These are phyloP conservation scores for Norana najaformis DNA, from an alignment of 2,888 invertebrate genomes.

Conservation along the genomic window DNA sequence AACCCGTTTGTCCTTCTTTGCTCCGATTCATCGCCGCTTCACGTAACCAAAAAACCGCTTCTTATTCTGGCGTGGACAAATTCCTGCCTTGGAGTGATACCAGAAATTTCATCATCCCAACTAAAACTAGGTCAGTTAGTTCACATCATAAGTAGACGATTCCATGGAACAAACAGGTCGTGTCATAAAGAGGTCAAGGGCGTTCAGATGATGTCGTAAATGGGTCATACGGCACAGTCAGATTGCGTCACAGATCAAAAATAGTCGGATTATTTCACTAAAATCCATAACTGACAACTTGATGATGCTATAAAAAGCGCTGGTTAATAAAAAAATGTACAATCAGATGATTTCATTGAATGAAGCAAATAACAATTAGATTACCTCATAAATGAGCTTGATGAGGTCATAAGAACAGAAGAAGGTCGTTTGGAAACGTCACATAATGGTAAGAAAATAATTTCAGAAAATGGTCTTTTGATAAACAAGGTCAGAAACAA, in stretches of 20 bases:
- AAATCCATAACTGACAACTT: no score
- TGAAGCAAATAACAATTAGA: not conserved
- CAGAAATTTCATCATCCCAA: not conserved
- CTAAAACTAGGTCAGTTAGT: not conserved
- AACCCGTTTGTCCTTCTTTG: constrained; percentile 51
- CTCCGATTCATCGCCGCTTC: constrained; percentile 79
- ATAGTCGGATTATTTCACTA: no score
- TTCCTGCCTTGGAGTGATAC: not conserved
- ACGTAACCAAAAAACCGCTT: constrained; percentile 88
- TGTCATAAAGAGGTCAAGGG: not conserved
- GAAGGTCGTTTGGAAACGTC: not conserved
- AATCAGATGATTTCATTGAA: not conserved
- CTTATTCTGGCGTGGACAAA: constrained; percentile 71
- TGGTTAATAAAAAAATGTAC: not conserved
- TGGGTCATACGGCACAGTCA: not conserved
- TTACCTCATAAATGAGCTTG: not conserved
- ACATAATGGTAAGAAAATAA: not conserved
- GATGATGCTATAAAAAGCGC: no score
- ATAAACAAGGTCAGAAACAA: no score
- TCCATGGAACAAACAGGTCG: not conserved
- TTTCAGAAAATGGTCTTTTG: no score
- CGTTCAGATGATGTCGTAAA: not conserved
- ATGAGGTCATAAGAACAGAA: not conserved
- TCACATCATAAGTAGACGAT: not conserved
- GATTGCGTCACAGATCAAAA: no score